Conservation (phyloP, 2,888 invertebrate species). For the Dryocosmus kuriphilus region DNA sequence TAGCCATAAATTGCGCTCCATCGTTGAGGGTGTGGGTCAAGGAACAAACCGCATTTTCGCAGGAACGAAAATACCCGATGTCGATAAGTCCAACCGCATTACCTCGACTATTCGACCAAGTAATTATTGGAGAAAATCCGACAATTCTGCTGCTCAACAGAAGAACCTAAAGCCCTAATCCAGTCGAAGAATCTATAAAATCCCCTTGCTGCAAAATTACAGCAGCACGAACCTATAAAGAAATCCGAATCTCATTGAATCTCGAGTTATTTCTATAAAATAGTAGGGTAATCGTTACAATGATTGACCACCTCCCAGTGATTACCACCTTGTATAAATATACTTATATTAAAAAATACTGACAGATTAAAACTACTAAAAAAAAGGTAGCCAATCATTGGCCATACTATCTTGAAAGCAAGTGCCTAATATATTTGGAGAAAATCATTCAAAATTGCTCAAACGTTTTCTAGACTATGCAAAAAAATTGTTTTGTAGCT, state of each 20-base stretch:
- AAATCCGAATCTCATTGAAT: neutral
- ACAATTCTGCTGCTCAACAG: neutral
- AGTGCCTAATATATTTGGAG: too few relatives aligned
- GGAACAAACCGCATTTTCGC: conserved; percentile 33
- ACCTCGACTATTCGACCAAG: conserved; percentile 11
- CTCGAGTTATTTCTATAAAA: neutral
- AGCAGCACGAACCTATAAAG: neutral
- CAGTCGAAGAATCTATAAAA: neutral
- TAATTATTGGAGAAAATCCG: conserved; percentile 14
- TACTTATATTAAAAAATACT: too few relatives aligned
- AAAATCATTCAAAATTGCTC: too few relatives aligned
- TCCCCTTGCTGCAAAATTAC: neutral
- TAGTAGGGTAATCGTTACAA: too few relatives aligned
- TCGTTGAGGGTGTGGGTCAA: conserved; percentile 29
- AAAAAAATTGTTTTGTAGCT: too few relatives aligned
- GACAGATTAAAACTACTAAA: too few relatives aligned
- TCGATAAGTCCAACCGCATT: conserved; percentile 23
- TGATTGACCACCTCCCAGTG: too few relatives aligned
- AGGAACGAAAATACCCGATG: conserved; percentile 25
- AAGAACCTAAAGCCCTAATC: neutral
- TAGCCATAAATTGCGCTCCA: conserved; percentile 25
- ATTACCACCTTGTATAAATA: too few relatives aligned
- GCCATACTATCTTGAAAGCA: too few relatives aligned
- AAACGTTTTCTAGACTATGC: too few relatives aligned
- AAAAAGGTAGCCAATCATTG: too few relatives aligned